Evolutionary conservation across 2,888 invertebrate genomes (phyloP).

Genomic region (Drosophila pseudotalamancana): DNA sequence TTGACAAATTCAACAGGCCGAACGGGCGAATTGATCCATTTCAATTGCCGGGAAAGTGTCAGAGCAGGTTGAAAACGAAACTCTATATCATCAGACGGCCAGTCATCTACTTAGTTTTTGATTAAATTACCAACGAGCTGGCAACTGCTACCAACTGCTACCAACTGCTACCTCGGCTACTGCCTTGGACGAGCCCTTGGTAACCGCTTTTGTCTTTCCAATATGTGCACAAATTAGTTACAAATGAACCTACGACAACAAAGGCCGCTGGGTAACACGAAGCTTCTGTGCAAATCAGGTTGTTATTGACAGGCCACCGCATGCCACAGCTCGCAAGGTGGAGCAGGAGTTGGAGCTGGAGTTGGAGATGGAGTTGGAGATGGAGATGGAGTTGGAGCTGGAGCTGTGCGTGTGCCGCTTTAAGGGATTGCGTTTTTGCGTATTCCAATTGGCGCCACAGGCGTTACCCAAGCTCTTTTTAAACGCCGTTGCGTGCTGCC

Average conservation of each 20-base stretch:
- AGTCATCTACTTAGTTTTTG: constrained; percentile 32
- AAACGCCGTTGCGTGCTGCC: constrained; percentile 51
- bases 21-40: constrained; percentile 48
- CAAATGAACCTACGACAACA: constrained; percentile 77
- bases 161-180: not conserved
- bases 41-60: constrained; percentile 37
- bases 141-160: not conserved
- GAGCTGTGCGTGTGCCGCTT: constrained; percentile 39
- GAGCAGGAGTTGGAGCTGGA: constrained; percentile 2
- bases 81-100: constrained; percentile 46
- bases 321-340: constrained; percentile 26
- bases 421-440: constrained; percentile 35
- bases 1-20: constrained; percentile 60
- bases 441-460: constrained; percentile 46
- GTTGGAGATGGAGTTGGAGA: constrained; percentile 4
- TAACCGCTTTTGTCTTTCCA: constrained; percentile 64
- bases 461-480: constrained; percentile 17
- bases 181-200: not conserved
- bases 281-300: constrained; percentile 38
- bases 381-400: not conserved
- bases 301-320: constrained; percentile 60
- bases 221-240: constrained; percentile 78
- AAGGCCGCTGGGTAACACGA: constrained; percentile 66
- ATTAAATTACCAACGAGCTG: constrained; percentile 57
- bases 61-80: constrained; percentile 57